Base-by-base conservation (phyloP, 2,113 vertebrate species). In the Perognathus longimembris region DNA sequence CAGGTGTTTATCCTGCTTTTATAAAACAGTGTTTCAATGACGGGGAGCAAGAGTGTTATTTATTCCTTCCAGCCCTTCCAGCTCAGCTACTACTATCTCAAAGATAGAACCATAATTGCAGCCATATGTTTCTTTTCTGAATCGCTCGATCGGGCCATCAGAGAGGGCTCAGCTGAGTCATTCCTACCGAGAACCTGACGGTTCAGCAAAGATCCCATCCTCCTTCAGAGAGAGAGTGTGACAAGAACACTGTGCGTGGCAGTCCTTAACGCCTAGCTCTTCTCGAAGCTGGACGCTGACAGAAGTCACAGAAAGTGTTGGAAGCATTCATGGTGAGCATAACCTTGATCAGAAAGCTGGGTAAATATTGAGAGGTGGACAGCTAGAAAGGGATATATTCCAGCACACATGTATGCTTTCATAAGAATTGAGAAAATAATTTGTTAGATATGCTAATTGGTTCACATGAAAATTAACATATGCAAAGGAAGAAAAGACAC, bases 381-480 rank as follows among this genome's bases (percentile, higher is more conserved):
- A 63, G 50, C 36, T 75, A 11, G 28, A 73, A 45, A 38, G 67
- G 6, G 20, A 10, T 14, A 91, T 67, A 91, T 85, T 73, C 71
- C n/a, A 61, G 87, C n/a, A 86, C 83, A 75, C 63, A 66, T 17
- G 38, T 89, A 22, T 30, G 79, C 24, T 14, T 89, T 40, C 21
- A 40, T 92, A 66, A 66, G 36, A 92, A 85, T 38, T 90, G 79
- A 92, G 90, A 94, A 90, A 90, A n/a, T n/a, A n/a, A n/a, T n/a
- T n/a, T n/a, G n/a, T n/a, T n/a, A n/a, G n/a, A n/a, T n/a, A n/a
- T n/a, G n/a, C n/a, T n/a, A n/a, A n/a, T 96, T 93, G 40, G 67
- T 81, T 94, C 71, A 74, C 88, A 78, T 92, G 9, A 14, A 54
- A 93, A 93, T 96, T 96, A 93, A 84, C 95, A 96, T 94, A 94